phyloP scores from a whole-genome alignment of 1,140 invertebrate species.

The Bombus difficillimus region DNA sequence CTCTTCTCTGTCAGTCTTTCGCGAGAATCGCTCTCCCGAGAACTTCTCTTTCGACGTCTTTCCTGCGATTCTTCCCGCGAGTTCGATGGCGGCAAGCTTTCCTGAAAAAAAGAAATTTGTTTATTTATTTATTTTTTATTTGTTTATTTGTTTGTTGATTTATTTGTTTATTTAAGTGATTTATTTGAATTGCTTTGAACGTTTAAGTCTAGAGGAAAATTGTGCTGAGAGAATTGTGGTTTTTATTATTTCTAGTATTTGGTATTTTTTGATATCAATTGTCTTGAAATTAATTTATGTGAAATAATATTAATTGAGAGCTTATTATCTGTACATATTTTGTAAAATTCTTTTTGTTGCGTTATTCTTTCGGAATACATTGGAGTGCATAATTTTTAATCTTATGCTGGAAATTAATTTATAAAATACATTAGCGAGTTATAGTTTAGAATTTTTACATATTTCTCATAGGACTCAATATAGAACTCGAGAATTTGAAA shows the following conservation, averaged over 20 bases:
- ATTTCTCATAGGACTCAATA: no score
- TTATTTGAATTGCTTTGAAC: background rate
- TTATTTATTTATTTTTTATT: background rate
- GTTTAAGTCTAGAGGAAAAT: no score
- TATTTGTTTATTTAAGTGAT: background rate
- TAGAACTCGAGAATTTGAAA: no score
- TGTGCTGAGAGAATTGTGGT: background rate
- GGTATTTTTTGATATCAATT: background rate
- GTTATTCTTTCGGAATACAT: no score
- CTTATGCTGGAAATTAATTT: no score
- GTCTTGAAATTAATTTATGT: background rate
- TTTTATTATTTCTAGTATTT: background rate
- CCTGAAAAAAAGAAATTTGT: slow-evolving; percentile 59
- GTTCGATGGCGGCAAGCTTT: slow-evolving; percentile 70
- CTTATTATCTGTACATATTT: background rate
- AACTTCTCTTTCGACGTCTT: slow-evolving; percentile 66
- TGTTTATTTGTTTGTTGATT: background rate
- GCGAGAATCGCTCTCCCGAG: slow-evolving; percentile 71
- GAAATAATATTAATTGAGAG: background rate
- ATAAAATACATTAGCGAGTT: no score
- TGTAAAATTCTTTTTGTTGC: background rate
- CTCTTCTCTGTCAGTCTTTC: slow-evolving; percentile 71
- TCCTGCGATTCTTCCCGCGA: slow-evolving; percentile 72
- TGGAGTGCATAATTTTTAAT: no score
- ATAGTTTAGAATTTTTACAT: no score